phyloP scores from a whole-genome alignment of 2,113 vertebrate genomes.

The Seriola aureovittata region DNA sequence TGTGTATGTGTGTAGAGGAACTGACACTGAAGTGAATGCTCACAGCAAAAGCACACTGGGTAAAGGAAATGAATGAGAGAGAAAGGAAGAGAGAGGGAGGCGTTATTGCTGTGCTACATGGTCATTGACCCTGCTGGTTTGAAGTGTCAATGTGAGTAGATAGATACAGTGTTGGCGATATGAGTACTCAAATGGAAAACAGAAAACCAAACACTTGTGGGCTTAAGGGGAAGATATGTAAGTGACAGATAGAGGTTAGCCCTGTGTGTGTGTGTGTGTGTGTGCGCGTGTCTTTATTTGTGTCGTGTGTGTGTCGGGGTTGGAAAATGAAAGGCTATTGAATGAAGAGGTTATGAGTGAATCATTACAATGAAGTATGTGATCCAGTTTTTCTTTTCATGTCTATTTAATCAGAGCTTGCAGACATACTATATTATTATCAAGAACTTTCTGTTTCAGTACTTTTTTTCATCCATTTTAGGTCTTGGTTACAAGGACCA shows the following conservation, averaged over 20 bases:
- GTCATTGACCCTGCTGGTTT: slow-evolving; percentile 62
- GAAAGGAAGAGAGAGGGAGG: slow-evolving; percentile 8
- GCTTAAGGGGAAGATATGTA: slow-evolving; percentile 39
- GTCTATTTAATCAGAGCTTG: slow-evolving; percentile 4
- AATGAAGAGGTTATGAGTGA: slow-evolving; percentile 51
- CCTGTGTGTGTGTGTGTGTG: neutral
- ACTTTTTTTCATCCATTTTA: neutral
- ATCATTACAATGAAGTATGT: slow-evolving; percentile 26
- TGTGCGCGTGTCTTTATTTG: neutral
- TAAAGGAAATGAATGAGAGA: slow-evolving; percentile 47
- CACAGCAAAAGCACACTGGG: neutral
- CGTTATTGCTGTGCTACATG: slow-evolving; percentile 48
- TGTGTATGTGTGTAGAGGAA: slow-evolving; percentile 13
- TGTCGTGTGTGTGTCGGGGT: slow-evolving; percentile 9
- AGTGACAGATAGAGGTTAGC: slow-evolving; percentile 17
- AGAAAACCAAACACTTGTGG: slow-evolving; percentile 51
- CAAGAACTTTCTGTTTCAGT: neutral
- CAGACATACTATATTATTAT: neutral
- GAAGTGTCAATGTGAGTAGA: slow-evolving; percentile 56
- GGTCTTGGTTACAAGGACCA: neutral
- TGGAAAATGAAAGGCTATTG: slow-evolving; percentile 31
- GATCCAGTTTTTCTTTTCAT: slow-evolving; percentile 12
- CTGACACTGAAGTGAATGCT: slow-evolving; percentile 37
- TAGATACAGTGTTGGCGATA: slow-evolving; percentile 46
- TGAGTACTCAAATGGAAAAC: slow-evolving; percentile 59